These are phyloP conservation scores for Drosophila dives DNA, from an alignment of 2,888 invertebrate species.

Conservation along the genomic window DNA sequence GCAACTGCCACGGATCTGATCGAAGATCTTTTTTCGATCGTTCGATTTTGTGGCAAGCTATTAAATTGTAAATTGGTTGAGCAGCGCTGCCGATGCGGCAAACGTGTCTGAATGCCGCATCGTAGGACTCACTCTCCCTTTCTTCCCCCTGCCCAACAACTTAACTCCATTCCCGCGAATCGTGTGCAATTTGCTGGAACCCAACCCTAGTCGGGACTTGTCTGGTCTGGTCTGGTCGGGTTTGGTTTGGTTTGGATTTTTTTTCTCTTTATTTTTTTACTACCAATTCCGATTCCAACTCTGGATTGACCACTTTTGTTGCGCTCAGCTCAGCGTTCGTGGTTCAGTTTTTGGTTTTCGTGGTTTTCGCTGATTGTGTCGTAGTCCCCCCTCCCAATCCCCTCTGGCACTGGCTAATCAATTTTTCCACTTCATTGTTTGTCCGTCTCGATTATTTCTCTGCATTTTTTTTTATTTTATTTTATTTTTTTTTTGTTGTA, in stretches of 20 bases:
- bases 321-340: conserved; percentile 37
- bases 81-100: conserved; percentile 70
- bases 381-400: not conserved
- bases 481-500: not conserved
- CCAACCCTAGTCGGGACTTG: conserved; percentile 35
- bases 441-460: conserved; percentile 23
- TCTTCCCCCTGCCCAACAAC: not conserved
- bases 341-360: conserved; percentile 50
- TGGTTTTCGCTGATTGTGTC: conserved; percentile 55
- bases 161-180: conserved; percentile 62
- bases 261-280: not conserved
- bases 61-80: conserved; percentile 78
- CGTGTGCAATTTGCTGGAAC: conserved; percentile 71
- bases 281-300: conserved; percentile 20
- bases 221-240: conserved; percentile 2
- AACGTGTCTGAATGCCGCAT: conserved; percentile 76
- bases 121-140: conserved; percentile 15
- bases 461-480: not conserved
- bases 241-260: conserved; percentile 5
- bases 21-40: conserved; percentile 55
- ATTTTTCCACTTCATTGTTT: conserved; percentile 61
- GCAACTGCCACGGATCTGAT: conserved; percentile 9
- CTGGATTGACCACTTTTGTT: conserved; percentile 66
- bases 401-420: conserved; percentile 58
- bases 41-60: conserved; percentile 77